Percentiles rank a stretch among this genome's conserved stretches.
phyloP scores from a whole-genome alignment of 1,140 invertebrate genomes.

The Meloidogyne chitwoodi region DNA sequence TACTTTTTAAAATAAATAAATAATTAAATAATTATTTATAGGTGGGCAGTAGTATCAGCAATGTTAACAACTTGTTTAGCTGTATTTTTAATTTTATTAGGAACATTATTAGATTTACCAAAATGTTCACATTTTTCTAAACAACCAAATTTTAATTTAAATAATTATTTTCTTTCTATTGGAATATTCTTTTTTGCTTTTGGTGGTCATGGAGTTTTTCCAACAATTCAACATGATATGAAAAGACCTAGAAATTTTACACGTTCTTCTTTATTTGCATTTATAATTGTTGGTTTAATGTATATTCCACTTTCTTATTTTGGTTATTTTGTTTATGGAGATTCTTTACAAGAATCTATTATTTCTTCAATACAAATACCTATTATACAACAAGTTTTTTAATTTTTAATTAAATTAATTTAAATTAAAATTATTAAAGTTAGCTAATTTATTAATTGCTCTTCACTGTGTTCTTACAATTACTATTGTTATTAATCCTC shows the following conservation, averaged over 20 bases:
- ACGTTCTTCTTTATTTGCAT: constrained; percentile 37
- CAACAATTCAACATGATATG: constrained; percentile 45
- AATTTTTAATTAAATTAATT: background rate
- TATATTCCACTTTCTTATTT: constrained; percentile 38
- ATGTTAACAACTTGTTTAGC: constrained; percentile 44
- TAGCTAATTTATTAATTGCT: constrained; percentile 44
- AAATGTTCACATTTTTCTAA: constrained; percentile 23
- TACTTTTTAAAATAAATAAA: background rate
- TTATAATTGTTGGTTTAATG: constrained; percentile 36
- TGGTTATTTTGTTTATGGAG: constrained; percentile 40
- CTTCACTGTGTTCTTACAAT: constrained; percentile 39
- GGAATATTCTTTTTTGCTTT: constrained; percentile 47
- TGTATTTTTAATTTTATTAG: constrained; percentile 40
- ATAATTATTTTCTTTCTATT: constrained; percentile 33
- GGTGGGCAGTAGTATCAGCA: constrained; percentile 38
- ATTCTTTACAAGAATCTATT: constrained; percentile 35
- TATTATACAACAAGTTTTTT: constrained; percentile 32
- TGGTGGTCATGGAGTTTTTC: constrained; percentile 46
- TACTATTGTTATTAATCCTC: constrained; percentile 41
- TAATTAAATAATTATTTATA: constrained; percentile 16
- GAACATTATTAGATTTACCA: constrained; percentile 25
- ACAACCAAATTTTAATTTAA: constrained; percentile 24
- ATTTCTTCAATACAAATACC: constrained; percentile 36
- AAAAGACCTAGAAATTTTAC: constrained; percentile 37
- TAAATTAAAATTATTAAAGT: background rate